Conservation (phyloP, 2,113 vertebrate genomes). For the Empidonax alnorum region DNA sequence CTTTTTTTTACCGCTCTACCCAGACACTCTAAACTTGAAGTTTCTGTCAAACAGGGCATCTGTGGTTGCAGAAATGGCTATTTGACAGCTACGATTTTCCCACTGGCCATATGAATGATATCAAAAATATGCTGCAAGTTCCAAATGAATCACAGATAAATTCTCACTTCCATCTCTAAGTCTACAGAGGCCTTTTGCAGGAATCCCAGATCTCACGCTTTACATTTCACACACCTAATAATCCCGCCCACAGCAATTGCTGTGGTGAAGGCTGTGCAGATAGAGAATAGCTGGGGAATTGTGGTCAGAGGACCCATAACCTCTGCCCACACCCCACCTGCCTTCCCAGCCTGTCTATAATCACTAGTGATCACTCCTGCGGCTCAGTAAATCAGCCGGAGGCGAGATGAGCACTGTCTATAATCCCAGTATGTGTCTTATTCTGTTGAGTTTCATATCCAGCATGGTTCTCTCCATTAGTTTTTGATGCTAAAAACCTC, state of each 20-base stretch:
- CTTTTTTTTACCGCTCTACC: background rate
- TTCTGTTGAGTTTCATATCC: background rate
- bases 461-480: background rate
- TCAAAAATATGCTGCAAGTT: background rate
- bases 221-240: background rate
- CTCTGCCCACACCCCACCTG: background rate
- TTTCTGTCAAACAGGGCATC: background rate
- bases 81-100: background rate
- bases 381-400: background rate
- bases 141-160: background rate
- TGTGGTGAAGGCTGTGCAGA: background rate
- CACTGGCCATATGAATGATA: background rate
- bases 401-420: fast-evolving
- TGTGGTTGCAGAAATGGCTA: background rate
- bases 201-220: background rate
- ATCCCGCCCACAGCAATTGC: background rate
- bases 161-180: background rate
- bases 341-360: background rate
- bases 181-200: background rate
- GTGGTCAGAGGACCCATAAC: background rate
- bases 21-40: conserved; percentile 5
- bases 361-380: background rate
- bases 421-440: background rate
- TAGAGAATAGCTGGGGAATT: background rate
- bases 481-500: background rate